These are phyloP conservation scores for Xerus rutilus DNA, from an alignment of 2,797 vertebrate genomes.

Conservation along the genomic window DNA sequence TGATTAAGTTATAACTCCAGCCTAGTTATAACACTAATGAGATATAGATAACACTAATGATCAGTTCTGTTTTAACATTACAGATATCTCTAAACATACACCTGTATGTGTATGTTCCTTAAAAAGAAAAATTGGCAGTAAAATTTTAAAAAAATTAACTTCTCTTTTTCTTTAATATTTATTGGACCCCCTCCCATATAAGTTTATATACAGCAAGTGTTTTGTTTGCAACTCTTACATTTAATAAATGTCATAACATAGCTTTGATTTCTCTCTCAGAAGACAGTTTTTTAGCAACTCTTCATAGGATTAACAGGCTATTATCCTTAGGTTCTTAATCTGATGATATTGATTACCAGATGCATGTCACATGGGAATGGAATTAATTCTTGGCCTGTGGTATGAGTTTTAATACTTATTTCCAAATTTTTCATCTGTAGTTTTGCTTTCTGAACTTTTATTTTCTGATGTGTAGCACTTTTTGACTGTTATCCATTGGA, in stretches of 20 bases:
- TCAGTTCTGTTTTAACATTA: neutral
- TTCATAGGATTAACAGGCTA: neutral
- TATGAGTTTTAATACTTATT: neutral
- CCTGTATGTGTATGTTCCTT: neutral
- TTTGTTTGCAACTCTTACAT: neutral
- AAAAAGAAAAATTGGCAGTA: neutral
- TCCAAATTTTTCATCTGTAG: neutral
- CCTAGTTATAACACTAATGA: neutral
- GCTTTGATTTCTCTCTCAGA: neutral
- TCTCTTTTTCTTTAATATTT: neutral
- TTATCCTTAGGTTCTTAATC: neutral
- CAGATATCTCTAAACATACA: neutral
- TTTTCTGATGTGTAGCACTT: neutral
- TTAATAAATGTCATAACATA: too few species aligned
- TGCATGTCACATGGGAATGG: neutral
- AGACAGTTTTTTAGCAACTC: neutral
- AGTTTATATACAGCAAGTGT: neutral
- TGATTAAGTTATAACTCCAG: neutral
- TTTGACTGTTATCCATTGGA: neutral
- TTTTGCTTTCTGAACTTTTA: neutral
- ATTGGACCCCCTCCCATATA: neutral
- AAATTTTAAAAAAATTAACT: neutral
- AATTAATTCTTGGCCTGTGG: neutral
- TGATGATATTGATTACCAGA: neutral
- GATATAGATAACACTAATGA: too few species aligned